Evolutionary conservation across 2,888 invertebrate species (phyloP).

Genomic region (Mythimna vitellina): DNA sequence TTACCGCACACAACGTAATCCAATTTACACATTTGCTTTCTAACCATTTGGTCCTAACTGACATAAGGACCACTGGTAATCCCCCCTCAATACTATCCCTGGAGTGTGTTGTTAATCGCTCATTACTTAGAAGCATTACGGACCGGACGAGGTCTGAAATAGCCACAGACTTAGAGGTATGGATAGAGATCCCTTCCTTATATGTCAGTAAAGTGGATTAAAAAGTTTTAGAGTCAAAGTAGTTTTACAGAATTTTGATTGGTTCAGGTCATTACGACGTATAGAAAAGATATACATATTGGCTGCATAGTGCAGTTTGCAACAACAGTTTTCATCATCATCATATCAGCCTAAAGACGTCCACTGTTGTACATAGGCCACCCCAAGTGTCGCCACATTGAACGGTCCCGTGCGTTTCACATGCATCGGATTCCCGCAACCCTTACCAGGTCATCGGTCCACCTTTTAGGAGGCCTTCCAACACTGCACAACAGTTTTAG

Average conservation of each 20-base stretch:
- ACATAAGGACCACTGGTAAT: constrained; percentile 19
- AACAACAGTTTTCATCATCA: too few species aligned
- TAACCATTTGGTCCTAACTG: constrained; percentile 25
- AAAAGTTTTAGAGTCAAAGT: neutral
- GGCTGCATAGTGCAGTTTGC: too few species aligned
- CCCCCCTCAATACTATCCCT: constrained; percentile 33
- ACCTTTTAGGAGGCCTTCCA: too few species aligned
- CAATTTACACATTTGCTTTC: constrained; percentile 40
- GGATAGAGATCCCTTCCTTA: neutral
- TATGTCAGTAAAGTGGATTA: neutral
- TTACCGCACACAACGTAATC: constrained; percentile 42
- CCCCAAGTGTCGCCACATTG: too few species aligned
- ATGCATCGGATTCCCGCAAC: too few species aligned
- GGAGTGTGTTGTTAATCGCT: constrained; percentile 37
- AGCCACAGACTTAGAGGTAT: neutral
- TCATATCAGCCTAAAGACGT: too few species aligned
- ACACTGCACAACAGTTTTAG: neutral
- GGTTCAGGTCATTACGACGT: neutral
- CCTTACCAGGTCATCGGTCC: too few species aligned
- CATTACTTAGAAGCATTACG: constrained; percentile 27
- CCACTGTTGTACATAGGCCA: too few species aligned
- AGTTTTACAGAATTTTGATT: neutral
- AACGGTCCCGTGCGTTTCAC: too few species aligned
- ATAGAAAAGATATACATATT: neutral
- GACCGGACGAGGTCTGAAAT: neutral